These are phyloP conservation scores for Lathronympha strigana DNA, from an alignment of 2,888 invertebrate species.

Conservation along the genomic window DNA sequence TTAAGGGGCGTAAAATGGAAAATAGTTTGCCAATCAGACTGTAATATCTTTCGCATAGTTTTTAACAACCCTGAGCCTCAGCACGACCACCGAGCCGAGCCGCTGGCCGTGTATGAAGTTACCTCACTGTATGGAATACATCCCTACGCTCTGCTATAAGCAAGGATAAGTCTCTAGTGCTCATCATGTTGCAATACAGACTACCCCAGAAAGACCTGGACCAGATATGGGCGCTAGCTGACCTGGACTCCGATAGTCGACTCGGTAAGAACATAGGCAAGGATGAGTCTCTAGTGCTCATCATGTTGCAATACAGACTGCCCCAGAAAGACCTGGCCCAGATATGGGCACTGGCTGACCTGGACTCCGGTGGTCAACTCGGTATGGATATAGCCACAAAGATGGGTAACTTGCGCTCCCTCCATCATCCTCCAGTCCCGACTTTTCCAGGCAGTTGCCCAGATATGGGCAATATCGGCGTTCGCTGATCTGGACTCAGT, in stretches of 20 bases:
- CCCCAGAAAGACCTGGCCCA: slow-evolving; percentile 95
- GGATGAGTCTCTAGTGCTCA: slow-evolving; percentile 94
- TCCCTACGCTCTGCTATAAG: too few relatives aligned
- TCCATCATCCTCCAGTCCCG: slow-evolving; percentile 97
- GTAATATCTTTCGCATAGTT: too few relatives aligned
- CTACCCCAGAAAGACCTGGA: slow-evolving; percentile 95
- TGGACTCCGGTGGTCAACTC: slow-evolving; percentile 96
- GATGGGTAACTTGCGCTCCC: slow-evolving; percentile 93
- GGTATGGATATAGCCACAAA: too few relatives aligned
- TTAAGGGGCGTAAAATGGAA: too few relatives aligned
- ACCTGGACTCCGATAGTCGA: slow-evolving; percentile 97
- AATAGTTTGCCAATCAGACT: too few relatives aligned
- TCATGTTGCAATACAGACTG: slow-evolving; percentile 96
- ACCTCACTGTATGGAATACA: too few relatives aligned
- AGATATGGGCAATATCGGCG: slow-evolving; percentile 97
- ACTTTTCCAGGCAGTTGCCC: slow-evolving; percentile 95
- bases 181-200: slow-evolving; percentile 95
- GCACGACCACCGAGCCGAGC: too few relatives aligned
- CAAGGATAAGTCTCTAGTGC: slow-evolving; percentile 95
- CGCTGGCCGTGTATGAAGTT: too few relatives aligned
- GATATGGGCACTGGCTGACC: slow-evolving; percentile 97
- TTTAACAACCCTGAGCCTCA: too few relatives aligned
- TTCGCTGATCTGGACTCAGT: slow-evolving; percentile 96
- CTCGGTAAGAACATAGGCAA: too few relatives aligned
- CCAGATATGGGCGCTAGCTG: slow-evolving; percentile 97